These are phyloP conservation scores for Lepus oiostolus DNA, from an alignment of 2,797 vertebrate genomes.

Conservation along the genomic window DNA sequence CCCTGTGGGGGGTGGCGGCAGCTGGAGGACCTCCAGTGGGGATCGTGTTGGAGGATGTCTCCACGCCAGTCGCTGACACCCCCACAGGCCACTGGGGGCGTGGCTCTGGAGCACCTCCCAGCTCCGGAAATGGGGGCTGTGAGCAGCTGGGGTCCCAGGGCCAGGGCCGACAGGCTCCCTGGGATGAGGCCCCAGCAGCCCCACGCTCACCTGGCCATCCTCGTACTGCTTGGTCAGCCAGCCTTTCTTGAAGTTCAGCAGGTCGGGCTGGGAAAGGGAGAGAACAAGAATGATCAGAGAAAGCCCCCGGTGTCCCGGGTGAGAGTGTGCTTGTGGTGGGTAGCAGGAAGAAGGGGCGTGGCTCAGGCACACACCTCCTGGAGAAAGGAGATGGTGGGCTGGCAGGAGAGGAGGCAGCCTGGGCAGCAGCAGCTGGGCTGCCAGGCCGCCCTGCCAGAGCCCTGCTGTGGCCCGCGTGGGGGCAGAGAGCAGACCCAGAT, in stretches of 20 bases:
- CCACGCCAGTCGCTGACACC: neutral
- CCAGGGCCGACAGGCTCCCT: too few relatives aligned
- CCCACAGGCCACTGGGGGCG: neutral
- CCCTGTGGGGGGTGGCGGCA: neutral
- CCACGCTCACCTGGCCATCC: slow-evolving; percentile 94
- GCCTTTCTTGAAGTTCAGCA: slow-evolving; percentile 99
- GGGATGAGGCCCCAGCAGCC: accelerated
- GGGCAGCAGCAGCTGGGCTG: neutral
- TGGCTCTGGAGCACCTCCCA: neutral
- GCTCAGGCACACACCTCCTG: neutral
- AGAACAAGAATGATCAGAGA: slow-evolving; percentile 65
- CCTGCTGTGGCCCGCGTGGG: too few relatives aligned
- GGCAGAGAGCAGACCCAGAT: neutral
- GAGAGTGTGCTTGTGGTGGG: neutral
- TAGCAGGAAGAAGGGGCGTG: neutral
- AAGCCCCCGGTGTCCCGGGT: neutral
- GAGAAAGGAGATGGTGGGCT: neutral
- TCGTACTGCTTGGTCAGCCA: slow-evolving; percentile 99
- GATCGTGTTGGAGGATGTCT: neutral
- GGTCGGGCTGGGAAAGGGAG: slow-evolving; percentile 92
- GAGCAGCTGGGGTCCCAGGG: neutral
- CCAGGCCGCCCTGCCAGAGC: neutral
- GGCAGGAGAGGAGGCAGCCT: accelerated
- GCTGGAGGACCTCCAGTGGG: neutral
- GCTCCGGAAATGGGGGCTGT: neutral